Base-by-base conservation (phyloP, 2,797 vertebrate genomes). In the Amphiprion clarkii region DNA sequence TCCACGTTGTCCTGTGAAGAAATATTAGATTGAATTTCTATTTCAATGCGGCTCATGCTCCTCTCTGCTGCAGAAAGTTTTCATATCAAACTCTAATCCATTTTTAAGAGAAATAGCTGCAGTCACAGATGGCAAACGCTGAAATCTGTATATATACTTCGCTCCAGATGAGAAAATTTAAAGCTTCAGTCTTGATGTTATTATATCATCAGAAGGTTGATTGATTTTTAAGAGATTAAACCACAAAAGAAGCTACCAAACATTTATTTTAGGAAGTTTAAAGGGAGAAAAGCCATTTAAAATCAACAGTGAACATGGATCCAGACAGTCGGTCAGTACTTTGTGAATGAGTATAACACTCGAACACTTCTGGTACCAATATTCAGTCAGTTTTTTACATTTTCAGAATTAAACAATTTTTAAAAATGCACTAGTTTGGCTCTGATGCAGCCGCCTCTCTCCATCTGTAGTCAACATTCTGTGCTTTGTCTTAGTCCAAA, bases 1-100 rank as follows among this genome's bases (percentile, higher is more conserved):
- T 99, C 98, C 92, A 99, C 96, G 0, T 98, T 98, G 86, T 99
- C 97, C 97, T 99, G 86, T 75, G 78, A 79, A 90, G 3, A 65
- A 71, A 79, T 6, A 76, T 46, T 2, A 36, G 2, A 71, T 39
- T 4, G n/a, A 1, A 67, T 13, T 10, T 0, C 57, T 44, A 52
- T 29, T 64, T 44, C 10, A 68, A 12, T 27, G 5, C 5, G 5
- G 25, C 44, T 51, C 8, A 3, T 49, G 58, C 10, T 33, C 7
- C 0, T 29, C 4, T 49, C 44, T 14, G 5, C n/a, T 14, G 13
- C 3, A 9, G 16, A 27, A 29, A 11, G 33, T 36, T 36, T 39
- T 33, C n/a, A 53, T 39, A 49, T 64, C 19, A 58, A 63, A 14
- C 33, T 58, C 60, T 29, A 21, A 66, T 23, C 0, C 10, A 42